These are phyloP conservation scores for Furnarius figulus DNA, from an alignment of 2,113 vertebrate genomes.

Conservation along the genomic window DNA sequence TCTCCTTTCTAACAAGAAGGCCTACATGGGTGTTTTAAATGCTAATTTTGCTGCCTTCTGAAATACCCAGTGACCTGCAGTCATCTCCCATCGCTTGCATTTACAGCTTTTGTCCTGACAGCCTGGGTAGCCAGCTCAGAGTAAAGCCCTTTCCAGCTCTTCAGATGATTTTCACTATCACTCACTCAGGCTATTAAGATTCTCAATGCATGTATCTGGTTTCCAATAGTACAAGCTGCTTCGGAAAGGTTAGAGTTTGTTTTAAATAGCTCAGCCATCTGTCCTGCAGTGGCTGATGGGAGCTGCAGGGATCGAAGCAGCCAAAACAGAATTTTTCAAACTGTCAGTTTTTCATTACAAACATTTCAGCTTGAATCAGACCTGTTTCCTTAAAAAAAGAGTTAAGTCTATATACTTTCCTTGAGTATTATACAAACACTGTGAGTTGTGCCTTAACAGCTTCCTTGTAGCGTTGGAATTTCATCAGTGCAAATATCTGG, in stretches of 20 bases:
- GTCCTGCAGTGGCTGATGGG: constrained; percentile 38
- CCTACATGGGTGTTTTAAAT: not conserved
- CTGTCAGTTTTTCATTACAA: not conserved
- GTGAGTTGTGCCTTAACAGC: not conserved
- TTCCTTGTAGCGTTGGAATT: not conserved
- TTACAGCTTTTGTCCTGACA: not conserved
- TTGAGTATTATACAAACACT: not conserved
- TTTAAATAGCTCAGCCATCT: constrained; percentile 75
- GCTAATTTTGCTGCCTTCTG: not conserved
- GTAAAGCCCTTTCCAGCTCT: not conserved
- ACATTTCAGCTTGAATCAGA: not conserved
- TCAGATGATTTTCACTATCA: not conserved
- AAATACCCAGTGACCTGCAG: not conserved
- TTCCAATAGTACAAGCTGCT: constrained; percentile 65
- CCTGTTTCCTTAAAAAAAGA: not conserved
- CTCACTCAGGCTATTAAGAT: not conserved
- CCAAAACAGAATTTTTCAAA: constrained; percentile 55
- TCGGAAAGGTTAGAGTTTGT: constrained; percentile 70
- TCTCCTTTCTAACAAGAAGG: not conserved
- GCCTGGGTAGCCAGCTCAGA: not conserved
- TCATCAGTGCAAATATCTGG: not conserved
- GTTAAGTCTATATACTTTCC: not conserved
- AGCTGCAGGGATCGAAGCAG: constrained; percentile 36
- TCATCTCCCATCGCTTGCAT: not conserved
- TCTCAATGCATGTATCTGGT: constrained; percentile 29